Base-by-base conservation (phyloP, 1,140 invertebrate species). In the Melanaphis sacchari region DNA sequence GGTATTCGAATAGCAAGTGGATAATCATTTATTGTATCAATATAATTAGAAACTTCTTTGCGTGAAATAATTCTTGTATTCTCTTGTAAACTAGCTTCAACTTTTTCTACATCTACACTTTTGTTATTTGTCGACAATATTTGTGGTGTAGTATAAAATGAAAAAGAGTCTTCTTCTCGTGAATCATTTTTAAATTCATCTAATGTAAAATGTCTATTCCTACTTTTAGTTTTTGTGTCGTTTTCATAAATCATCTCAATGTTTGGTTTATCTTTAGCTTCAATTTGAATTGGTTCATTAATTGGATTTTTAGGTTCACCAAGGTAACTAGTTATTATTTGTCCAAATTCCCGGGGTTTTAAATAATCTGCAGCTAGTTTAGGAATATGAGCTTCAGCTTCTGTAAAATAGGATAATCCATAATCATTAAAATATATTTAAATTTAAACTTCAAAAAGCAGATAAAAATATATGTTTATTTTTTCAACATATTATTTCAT, bases 1-100 rank as follows among this genome's bases (percentile, higher is more conserved):
- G 94, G 94, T 82, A 94, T 94, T 66, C 81, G 38, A 88, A 94
- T 94, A 9, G 76, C 76, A 24, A 93, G 43, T 91, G 93, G 93
- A 46, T 91, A 93, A 52, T 93, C 81, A 59, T 59, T 54, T 5
- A 93, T 91, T 52, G 49, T 93, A 36, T 93, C 84, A 81, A 93
- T 89, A 36, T 46, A 89, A 38, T 46, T 15, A 36, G 93, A 90
- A 38, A 46, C 85, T 36, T 89, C 52, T 59, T 93, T 89, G 1
- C 43, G 84, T 22, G 84, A 89, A 52, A 93, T 40, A 4, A 93
- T 31, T 21, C 49, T 66, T 54, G 93, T 93, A 46, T 38, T 26
- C 15, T 93, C 91, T 54, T 85, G 81, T 52, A 93, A 93, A 93
- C 43, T 41, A 52, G 36, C 31, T 84, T 85, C 81, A 40, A 93